Base-by-base conservation (phyloP, 2,797 vertebrate species). In the Sciurus vulgaris region DNA sequence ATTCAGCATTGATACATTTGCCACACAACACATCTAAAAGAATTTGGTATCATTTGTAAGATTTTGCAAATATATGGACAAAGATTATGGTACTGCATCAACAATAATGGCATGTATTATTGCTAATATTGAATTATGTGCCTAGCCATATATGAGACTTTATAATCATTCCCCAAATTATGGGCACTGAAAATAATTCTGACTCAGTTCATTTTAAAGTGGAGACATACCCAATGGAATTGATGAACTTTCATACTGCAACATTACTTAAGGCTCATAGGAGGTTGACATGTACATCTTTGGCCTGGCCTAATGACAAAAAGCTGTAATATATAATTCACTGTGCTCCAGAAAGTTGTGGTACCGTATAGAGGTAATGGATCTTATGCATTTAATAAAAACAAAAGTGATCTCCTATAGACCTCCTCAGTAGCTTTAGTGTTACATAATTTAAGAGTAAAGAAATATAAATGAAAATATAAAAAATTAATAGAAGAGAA, bases 31-130 rank as follows among this genome's bases (percentile, higher is more conserved):
- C 7, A 22, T 69, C 85, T 70, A 41, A 86, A 82, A 77, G 1
- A 91, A 79, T 47, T 74, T 96, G 85, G 9, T 28, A 77, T 65
- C 18, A 54, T 65, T 87, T 78, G 0, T 77, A 94, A 96, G 73
- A 86, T 90, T 94, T 76, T 83, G 11, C 72, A 96, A 54, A 83
- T 2, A 67, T 51, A 63, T 51, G 63, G 63, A 89, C 11, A 95
- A 83, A 26, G 14, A 59, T 61, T 59, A n/a, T 51, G 56, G 83
- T 79, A 18, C 77, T 90, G 54, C 59, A 73, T 69, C 91, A 90
- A 78, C 70, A 91, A 63, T 28, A 38, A 86, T 15, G 3, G 56
- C 61, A 77, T n/a, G 59, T 44, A 85, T 83, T 78, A 44, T 38
- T 22, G 30, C 73, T 86, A 86, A 79, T 70, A 78, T 26, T 44